Conservation (phyloP, 2,888 invertebrate genomes). For the Cryptus armator region DNA sequence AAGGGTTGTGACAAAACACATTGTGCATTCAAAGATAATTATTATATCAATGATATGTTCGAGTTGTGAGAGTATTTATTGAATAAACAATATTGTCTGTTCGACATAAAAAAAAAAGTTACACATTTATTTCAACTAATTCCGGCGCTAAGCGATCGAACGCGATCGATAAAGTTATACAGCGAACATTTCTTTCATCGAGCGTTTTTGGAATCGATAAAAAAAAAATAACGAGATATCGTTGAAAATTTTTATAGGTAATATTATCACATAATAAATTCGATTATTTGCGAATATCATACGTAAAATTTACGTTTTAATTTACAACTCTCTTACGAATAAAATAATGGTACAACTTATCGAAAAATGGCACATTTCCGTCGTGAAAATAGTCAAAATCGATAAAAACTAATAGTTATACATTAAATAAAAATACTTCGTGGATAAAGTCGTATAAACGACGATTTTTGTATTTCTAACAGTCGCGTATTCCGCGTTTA, state of each 20-base stretch:
- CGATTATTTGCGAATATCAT: background rate
- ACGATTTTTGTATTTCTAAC: constrained; percentile 8
- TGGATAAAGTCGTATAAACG: constrained; percentile 15
- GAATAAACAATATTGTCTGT: constrained; percentile 58
- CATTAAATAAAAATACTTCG: constrained; percentile 44
- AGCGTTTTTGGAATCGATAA: background rate
- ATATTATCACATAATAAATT: background rate
- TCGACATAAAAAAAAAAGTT: constrained; percentile 29
- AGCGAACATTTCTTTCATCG: background rate
- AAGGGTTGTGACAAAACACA: constrained; percentile 42
- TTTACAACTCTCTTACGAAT: constrained; percentile 51
- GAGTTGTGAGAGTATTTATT: constrained; percentile 55
- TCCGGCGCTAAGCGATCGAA: background rate
- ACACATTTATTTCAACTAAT: background rate
- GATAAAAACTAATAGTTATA: constrained; percentile 13
- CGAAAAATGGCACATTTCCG: constrained; percentile 6
- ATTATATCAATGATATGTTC: constrained; percentile 46
- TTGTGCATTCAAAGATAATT: constrained; percentile 32
- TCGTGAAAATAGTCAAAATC: constrained; percentile 10
- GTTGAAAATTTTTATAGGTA: background rate
- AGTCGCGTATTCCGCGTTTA: constrained; percentile 11
- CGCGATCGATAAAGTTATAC: background rate
- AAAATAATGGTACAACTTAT: constrained; percentile 42
- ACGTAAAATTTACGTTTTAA: constrained; percentile 41
- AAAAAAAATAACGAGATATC: no score